Evolutionary conservation across 1,140 invertebrate species (phyloP), one percentile per base, ranked within the genome.

Genomic region (Reticulitermes speratus): DNA sequence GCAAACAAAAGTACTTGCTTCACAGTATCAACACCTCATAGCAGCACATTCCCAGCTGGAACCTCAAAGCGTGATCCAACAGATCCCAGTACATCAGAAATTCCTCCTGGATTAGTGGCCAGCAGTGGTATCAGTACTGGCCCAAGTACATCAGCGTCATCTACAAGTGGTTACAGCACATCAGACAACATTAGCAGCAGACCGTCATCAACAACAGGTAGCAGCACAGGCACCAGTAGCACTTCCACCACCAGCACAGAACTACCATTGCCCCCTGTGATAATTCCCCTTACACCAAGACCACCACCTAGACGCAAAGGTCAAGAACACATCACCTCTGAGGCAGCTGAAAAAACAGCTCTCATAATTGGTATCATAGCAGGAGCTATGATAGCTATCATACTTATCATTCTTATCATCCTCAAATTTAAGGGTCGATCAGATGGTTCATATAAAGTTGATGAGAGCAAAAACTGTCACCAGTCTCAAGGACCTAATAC

Each of bases 371-470:
- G 96, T 85, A 97, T 98, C 87, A 97, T 98, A 86, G 97, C 97
- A 0, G 97, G 96, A 44, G 96, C 97, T 14, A 92, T 99, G 81
- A 98, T 99, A 89, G 96, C 97, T 44, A 96, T 99, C 87, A 96
- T 99, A 23, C 93, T 98, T 55, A 95, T 99, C 86, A 96, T 98
- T 30, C 94, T 98, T 55, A 94, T 98, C 84, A 95, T 99, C 86
- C 94, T 98, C 88, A 97, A 97, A 90, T 97, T 97, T 91, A 96
- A 97, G 91, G 96, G 96, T 88, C 94, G 96, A 83, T 94, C 96
- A n/a, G 96, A 98, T 90, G 94, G 95, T 23, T 96, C 95, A n/a
- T 98, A 98, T 90, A 98, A 98, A 90, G 95, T 98, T 59, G 97
- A 98, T 88, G 96, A 97, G 89, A 96, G 95, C 87, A 96, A 96